Evolutionary conservation across 2,113 vertebrate species (phyloP).

Genomic region (Acanthisitta chloris): DNA sequence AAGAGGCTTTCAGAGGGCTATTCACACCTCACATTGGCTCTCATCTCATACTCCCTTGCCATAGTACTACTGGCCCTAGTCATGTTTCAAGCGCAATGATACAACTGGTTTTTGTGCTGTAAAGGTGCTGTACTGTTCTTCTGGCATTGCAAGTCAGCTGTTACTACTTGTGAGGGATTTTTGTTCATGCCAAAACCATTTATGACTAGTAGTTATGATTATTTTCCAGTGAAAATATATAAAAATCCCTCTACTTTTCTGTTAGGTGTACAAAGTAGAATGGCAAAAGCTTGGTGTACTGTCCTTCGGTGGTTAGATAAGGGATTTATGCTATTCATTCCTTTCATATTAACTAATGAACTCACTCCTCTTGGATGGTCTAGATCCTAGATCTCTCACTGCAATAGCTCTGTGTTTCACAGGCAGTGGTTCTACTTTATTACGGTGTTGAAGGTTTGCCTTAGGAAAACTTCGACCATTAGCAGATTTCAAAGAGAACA

Average conservation of each 20-base stretch:
- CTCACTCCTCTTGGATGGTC: neutral
- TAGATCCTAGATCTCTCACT: neutral
- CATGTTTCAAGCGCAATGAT: neutral
- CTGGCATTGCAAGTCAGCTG: neutral
- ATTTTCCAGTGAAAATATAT: neutral
- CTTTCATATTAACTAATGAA: neutral
- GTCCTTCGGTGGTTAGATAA: neutral
- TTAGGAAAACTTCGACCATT: neutral
- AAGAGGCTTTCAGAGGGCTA: neutral
- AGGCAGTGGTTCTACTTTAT: neutral
- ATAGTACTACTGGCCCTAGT: neutral
- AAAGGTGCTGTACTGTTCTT: neutral
- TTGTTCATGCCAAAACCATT: neutral
- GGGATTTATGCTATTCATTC: neutral
- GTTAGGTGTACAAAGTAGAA: neutral
- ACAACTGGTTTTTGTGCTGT: neutral
- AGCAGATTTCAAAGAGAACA: neutral
- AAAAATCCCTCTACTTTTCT: neutral
- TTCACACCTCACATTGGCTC: neutral
- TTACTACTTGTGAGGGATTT: neutral
- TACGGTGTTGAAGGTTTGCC: neutral
- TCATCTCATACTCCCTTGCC: neutral
- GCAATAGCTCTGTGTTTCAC: neutral
- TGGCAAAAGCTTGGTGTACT: neutral
- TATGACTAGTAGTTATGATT: neutral